Conservation (phyloP, 2,888 invertebrate species). For the Laspeyria flexula region DNA sequence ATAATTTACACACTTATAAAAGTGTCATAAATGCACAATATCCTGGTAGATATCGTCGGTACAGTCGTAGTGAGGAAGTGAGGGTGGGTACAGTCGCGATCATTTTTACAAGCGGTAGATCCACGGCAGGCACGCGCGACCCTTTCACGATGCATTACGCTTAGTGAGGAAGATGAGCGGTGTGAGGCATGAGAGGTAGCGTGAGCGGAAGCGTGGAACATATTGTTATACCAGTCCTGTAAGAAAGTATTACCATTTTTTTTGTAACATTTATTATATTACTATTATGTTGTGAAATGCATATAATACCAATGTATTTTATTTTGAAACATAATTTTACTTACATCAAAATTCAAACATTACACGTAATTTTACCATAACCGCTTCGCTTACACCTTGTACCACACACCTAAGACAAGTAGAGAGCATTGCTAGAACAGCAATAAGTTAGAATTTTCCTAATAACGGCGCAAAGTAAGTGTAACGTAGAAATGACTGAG, state of each 20-base stretch:
- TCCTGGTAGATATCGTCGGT: neutral
- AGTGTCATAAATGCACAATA: constrained; percentile 8
- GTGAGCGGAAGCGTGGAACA: constrained; percentile 3
- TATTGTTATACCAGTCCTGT: no score
- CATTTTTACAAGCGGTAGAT: constrained; percentile 50
- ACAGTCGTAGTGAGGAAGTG: neutral
- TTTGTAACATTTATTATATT: no score
- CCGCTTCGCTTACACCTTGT: constrained; percentile 23
- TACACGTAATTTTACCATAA: no score
- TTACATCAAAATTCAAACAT: no score
- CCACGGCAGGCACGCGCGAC: constrained; percentile 65
- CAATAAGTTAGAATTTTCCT: constrained; percentile 83
- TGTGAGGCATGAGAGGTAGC: constrained; percentile 28
- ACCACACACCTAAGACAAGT: constrained; percentile 42
- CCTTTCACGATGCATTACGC: constrained; percentile 73
- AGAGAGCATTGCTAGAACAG: constrained; percentile 59
- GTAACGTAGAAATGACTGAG: constrained; percentile 39
- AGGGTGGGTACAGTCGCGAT: constrained; percentile 13
- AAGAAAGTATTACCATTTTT: neutral
- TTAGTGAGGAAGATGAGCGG: constrained; percentile 30
- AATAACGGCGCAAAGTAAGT: constrained; percentile 59
- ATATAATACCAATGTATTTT: no score
- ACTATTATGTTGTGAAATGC: no score
- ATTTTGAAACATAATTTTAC: no score
- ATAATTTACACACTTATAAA: constrained; percentile 5